Base-by-base conservation (phyloP, 2,797 vertebrate genomes). In the Periparus ater region DNA sequence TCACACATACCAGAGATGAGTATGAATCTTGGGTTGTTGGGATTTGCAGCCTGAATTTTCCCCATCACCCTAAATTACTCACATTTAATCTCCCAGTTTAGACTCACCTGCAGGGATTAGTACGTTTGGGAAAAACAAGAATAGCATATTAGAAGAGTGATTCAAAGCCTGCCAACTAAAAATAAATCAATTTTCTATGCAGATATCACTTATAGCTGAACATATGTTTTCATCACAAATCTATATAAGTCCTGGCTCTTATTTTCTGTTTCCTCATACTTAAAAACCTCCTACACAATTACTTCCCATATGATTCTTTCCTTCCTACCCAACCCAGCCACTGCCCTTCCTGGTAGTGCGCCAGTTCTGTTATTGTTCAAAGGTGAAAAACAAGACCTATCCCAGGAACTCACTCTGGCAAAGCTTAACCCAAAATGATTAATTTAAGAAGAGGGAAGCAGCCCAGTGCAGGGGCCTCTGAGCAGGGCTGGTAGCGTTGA, bases 221-320 rank as follows among this genome's bases (percentile, higher is more conserved):
- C 0, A 0, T 36, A 47, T 11, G 10, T 30, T 73, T 60, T 81
- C 23, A 40, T 68, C 63, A 85, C 26, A 73, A 54, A 68, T 5
- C 48, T 71, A 0, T 55, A 8, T 4, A 73, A 81, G 34, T 60
- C 17, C 14, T 26, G 19, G 36, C 36, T 85, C 62, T 65, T 48
- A 17, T 26, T 78, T 89, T 83, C 58, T 67, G 21, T 65, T 80
- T 89, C 73, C 44, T 71, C 65, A 30, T 63, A 29, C n/a, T 85
- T 78, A 18, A 74, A 82, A 80, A 18, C 44, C 57, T 88, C 40
- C 68, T 62, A 81, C 77, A 85, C 54, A 91, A 89, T 80, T 83
- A 89, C 85, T 96, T 96, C 75, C 68, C 80, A 65, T 71, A 58
- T n/a, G 58, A 71, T 62, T 47, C 72, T 93, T 95, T 89, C 47